Base-by-base conservation (phyloP, 2,113 vertebrate species). In the Pseudorhombus dupliciocellatus region DNA sequence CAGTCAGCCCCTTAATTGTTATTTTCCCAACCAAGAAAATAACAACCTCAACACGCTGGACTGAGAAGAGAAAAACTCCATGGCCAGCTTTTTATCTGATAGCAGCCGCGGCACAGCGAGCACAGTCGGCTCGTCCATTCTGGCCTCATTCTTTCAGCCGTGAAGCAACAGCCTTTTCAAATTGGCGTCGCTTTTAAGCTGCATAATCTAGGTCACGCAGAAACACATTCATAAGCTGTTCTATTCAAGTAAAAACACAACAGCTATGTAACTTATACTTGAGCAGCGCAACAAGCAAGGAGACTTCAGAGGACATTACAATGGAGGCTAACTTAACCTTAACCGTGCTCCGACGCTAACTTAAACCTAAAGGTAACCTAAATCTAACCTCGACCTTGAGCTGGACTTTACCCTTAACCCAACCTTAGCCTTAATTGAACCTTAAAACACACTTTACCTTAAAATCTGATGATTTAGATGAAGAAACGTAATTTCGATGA, bases 101-200 rank as follows among this genome's bases (percentile, higher is more conserved):
- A 57, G 11, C 51, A 48, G 42, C 26, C 0, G 24, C 14, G 24
- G 56, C 40, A 28, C 14, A 28, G 56, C 40, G 15, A 11, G 31
- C 40, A 4, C 70, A 64, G 34, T 44, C 67, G 37, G 20, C 57
- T 61, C 59, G 46, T 58, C 58, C 53, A 24, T 63, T 80, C 72
- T 77, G 80, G 74, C 84, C 75, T 75, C 57, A 75, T 84, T 80
- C 79, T 78, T 76, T 86, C 77, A 78, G 75, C 61, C 4, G 51
- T 7, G 20, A 31, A 67, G 76, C 73, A 69, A 26, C 66, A 30
- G 61, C 70, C 66, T 69, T 75, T 79, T 73, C 52, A 75, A 65
- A 71, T 51, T 30, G 52, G 28, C 52, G 2, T 62, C 5, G 48
- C 73, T 76, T 76, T 48, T 8, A 48, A n/a, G 18, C 20, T 1